Percentiles rank a stretch among this genome's conserved stretches.
Conservation (phyloP, 2,797 vertebrate genomes). For the Lates japonicus region DNA sequence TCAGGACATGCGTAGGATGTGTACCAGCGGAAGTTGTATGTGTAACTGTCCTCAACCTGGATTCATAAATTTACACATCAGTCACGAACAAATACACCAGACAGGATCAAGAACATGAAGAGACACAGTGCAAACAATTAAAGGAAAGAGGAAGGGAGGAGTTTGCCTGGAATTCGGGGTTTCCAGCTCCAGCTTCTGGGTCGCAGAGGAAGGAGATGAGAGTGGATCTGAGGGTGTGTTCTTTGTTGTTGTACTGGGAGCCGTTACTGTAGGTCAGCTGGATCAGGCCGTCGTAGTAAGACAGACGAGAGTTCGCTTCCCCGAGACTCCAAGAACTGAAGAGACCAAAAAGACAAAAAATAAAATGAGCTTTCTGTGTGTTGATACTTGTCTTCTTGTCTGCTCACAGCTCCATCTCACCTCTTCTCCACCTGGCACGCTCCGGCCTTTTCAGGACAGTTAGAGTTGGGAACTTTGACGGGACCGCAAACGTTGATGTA, state of each 20-base stretch:
- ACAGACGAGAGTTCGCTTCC: conserved; percentile 87
- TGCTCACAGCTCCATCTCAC: conserved; percentile 56
- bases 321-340: conserved; percentile 90
- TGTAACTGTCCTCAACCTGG: conserved; percentile 91
- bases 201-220: conserved; percentile 96
- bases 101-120: neutral
- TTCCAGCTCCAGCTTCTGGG: conserved; percentile 86
- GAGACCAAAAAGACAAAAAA: neutral
- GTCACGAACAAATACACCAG: neutral
- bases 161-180: conserved; percentile 93
- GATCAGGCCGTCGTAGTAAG: conserved; percentile 96
- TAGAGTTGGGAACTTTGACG: conserved; percentile 69
- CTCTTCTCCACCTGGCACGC: conserved; percentile 90
- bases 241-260: conserved; percentile 89
- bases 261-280: conserved; percentile 91
- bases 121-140: neutral
- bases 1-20: conserved; percentile 95
- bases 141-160: neutral
- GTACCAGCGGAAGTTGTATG: conserved; percentile 97
- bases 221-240: conserved; percentile 88
- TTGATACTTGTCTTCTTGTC: neutral
- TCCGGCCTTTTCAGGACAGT: conserved; percentile 86
- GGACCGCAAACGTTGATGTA: conserved; percentile 91
- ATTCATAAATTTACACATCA: conserved; percentile 3
- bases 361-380: neutral